A percentile compares a stretch with the other conserved stretches of the same genome.
These are phyloP conservation scores for Lycaon pictus DNA, from an alignment of 2,113 vertebrate species.

Conservation along the genomic window DNA sequence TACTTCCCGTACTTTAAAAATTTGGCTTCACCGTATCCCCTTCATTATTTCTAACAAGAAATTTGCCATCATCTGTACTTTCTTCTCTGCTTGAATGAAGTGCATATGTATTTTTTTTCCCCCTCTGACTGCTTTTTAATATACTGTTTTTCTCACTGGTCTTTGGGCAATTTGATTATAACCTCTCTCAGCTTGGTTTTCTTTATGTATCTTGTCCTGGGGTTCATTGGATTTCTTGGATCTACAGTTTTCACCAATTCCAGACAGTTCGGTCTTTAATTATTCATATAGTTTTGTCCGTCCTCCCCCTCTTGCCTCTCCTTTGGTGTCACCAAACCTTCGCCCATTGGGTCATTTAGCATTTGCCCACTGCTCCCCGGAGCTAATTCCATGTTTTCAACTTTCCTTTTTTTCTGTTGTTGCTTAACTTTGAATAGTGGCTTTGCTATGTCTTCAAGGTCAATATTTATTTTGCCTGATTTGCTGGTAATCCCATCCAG, in stretches of 20 bases:
- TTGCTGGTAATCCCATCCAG: not conserved
- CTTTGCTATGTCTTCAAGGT: not conserved
- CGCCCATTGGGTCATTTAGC: not conserved
- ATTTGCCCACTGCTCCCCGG: not conserved
- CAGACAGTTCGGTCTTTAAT: not conserved
- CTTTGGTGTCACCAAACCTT: accelerated
- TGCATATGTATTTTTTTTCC: not conserved
- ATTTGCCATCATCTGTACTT: not conserved
- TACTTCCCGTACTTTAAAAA: not conserved
- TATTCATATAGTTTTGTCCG: not conserved
- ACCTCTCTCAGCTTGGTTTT: accelerated
- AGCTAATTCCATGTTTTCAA: not conserved
- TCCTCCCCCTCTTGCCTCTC: not conserved
- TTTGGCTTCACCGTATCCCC: not conserved
- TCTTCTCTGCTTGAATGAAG: not conserved
- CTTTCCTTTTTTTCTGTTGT: not conserved
- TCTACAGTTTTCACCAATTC: not conserved
- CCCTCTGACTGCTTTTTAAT: not conserved
- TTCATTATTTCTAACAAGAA: not conserved
- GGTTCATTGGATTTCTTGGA: not conserved
- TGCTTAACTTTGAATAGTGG: not conserved
- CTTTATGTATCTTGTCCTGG: not conserved
- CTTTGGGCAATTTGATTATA: not conserved
- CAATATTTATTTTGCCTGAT: not conserved
- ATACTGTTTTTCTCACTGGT: not conserved